phyloP scores from a whole-genome alignment of 2,888 invertebrate genomes.

The Acleris literana region DNA sequence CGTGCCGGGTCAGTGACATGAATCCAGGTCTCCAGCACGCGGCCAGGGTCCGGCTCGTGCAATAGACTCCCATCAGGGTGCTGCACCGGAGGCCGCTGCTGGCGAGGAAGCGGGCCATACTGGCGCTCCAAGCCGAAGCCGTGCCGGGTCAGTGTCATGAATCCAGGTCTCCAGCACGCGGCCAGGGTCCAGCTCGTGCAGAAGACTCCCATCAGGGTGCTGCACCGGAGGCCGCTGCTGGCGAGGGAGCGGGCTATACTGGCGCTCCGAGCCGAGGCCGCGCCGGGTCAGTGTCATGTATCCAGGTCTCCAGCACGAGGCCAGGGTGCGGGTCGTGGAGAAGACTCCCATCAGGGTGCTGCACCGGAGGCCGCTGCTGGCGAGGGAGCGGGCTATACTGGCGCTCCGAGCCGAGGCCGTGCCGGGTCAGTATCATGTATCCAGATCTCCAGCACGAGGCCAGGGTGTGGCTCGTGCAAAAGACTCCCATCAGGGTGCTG shows the following conservation, averaged over 20 bases:
- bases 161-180: conserved; percentile 48
- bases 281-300: conserved; percentile 62
- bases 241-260: conserved; percentile 87
- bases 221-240: conserved; percentile 92
- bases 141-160: conserved; percentile 65
- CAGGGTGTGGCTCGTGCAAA: conserved; percentile 86
- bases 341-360: conserved; percentile 95
- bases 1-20: conserved; percentile 66
- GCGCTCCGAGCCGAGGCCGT: conserved; percentile 78
- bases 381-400: conserved; percentile 86
- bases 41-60: conserved; percentile 84
- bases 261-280: conserved; percentile 76
- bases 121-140: conserved; percentile 79
- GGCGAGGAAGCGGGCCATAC: conserved; percentile 86
- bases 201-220: conserved; percentile 94
- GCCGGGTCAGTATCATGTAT: conserved; percentile 54
- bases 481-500: conserved; percentile 95
- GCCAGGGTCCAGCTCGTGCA: conserved; percentile 86
- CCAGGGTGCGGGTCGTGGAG: conserved; percentile 86
- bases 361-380: conserved; percentile 91
- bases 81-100: conserved; percentile 92
- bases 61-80: conserved; percentile 95
- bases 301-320: conserved; percentile 49
- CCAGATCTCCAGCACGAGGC: conserved; percentile 50
- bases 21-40: conserved; percentile 48